phyloP scores from a whole-genome alignment of 2,113 vertebrate genomes.

The Corythornis madagascariensis region DNA sequence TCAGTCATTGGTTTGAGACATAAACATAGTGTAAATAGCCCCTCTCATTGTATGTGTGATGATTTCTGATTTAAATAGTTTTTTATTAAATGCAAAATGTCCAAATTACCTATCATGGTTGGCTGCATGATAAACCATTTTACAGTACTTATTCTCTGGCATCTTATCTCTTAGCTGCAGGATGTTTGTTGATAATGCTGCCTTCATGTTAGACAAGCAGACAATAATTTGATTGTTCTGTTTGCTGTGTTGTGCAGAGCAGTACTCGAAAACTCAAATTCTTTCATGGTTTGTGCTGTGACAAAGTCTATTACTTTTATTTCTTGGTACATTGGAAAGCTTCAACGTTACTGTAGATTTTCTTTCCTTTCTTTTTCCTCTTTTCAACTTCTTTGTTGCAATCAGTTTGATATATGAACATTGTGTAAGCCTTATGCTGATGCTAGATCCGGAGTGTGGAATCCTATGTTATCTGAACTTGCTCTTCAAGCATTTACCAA shows the following conservation, averaged over 20 bases:
- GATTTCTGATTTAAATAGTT: slow-evolving; percentile 86
- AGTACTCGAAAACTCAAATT: slow-evolving; percentile 68
- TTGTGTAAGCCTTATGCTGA: neutral
- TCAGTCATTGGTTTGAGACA: slow-evolving; percentile 15
- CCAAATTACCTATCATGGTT: slow-evolving; percentile 86
- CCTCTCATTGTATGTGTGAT: slow-evolving; percentile 55
- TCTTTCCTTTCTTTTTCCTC: neutral
- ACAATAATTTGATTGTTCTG: slow-evolving; percentile 75
- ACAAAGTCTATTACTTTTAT: slow-evolving; percentile 70
- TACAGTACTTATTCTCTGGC: slow-evolving; percentile 75
- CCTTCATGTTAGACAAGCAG: slow-evolving; percentile 76
- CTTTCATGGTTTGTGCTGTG: slow-evolving; percentile 65
- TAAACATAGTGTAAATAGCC: slow-evolving; percentile 33
- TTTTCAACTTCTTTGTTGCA: neutral
- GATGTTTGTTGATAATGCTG: slow-evolving; percentile 80
- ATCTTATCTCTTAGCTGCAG: slow-evolving; percentile 85
- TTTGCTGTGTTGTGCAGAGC: slow-evolving; percentile 68
- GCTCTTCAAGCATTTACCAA: neutral
- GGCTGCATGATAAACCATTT: slow-evolving; percentile 88
- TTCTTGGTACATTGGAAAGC: slow-evolving; percentile 58
- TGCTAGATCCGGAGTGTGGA: neutral
- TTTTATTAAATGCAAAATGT: slow-evolving; percentile 85
- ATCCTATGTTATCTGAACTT: neutral
- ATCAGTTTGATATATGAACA: neutral
- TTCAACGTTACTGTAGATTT: slow-evolving; percentile 33